Conservation (phyloP, 92 coral and sea anemone species). For the Phenganax subtilis region DNA sequence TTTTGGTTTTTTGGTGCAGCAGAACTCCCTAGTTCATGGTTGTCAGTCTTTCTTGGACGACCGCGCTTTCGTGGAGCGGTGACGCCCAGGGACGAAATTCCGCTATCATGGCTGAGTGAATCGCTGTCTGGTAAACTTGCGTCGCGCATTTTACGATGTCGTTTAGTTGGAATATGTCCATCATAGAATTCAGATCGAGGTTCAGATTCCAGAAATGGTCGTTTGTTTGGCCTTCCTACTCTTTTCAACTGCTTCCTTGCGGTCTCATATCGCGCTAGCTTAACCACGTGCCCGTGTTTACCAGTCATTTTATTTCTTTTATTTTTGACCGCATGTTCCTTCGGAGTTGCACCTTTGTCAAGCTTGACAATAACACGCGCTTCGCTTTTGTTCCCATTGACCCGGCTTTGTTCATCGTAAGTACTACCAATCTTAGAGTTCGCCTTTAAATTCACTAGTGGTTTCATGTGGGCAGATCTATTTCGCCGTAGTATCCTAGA, state of each 20-base stretch:
- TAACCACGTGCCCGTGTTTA: constrained; percentile 28
- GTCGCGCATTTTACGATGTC: constrained; percentile 15
- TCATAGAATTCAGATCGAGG: neutral
- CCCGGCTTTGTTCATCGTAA: neutral
- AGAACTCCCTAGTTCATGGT: neutral
- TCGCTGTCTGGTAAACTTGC: constrained; percentile 23
- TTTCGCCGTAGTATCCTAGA: neutral
- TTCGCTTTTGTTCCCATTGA: constrained; percentile 15
- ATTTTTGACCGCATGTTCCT: constrained; percentile 21
- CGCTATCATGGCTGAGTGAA: constrained; percentile 33
- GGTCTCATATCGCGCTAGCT: too few species aligned
- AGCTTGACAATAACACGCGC: constrained; percentile 27
- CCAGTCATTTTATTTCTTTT: constrained; percentile 4
- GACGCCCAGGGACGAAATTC: constrained; percentile 30
- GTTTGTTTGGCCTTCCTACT: constrained; percentile 1
- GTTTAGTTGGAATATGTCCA: constrained; percentile 6
- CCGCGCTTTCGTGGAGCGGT: neutral
- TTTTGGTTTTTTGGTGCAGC: neutral
- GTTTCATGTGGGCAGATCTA: neutral
- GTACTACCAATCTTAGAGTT: neutral
- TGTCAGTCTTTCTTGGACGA: neutral
- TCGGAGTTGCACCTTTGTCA: constrained; percentile 3
- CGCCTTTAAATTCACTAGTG: neutral
- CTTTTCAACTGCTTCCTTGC: neutral
- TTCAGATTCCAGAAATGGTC: neutral